Evolutionary conservation across 2,888 invertebrate species (phyloP), one percentile per base, ranked within the genome.

Genomic region (Drymonia ruficornis): DNA sequence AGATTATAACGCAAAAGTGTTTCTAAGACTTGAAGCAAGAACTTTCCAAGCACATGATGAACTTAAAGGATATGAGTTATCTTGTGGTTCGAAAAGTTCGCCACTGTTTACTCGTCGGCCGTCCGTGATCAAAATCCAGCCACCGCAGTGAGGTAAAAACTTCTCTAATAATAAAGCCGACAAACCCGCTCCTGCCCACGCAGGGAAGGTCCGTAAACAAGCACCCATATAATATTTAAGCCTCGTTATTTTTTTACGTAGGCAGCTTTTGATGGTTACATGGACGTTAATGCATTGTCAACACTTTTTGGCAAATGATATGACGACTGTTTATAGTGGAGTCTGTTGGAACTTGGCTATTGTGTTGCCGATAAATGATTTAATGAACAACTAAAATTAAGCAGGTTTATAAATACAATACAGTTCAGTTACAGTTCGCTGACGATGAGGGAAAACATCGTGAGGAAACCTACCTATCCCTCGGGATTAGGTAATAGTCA

Each of bases 181-280:
- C 64, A 59, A 65, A 61, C 71, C 59, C 52, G 55, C 46, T 55
- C 44, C 63, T 63, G 53, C 64, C 58, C 65, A 56, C 66, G 53
- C 61, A 59, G 66, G 68, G 71, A 69, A 63, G 72, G 69, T 63
- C 36, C 60, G 55, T 67, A 72, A 76, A 76, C 73, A 78, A 67
- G 56, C 69, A 64, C 69, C 68, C 67, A 72, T 80, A 68, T 76
- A 80, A 83, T 83, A 83, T 83, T 78, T 76, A 79, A 61, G 69
- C 70, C 62, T 74, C 78, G 72, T 81, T 77, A 78, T 79, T 72
- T 67, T 65, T 61, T 55, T 53, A 56, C 59, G 55, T 55, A 61
- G 52, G 52, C 38, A 50, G 51, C 48, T 55, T 65, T 64, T 63
- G 59, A 66, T 48, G 28, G 61, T 50, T 55, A 43, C 53, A 48